Base-by-base conservation (phyloP, 2,888 invertebrate genomes). In the Callimorpha dominula region DNA sequence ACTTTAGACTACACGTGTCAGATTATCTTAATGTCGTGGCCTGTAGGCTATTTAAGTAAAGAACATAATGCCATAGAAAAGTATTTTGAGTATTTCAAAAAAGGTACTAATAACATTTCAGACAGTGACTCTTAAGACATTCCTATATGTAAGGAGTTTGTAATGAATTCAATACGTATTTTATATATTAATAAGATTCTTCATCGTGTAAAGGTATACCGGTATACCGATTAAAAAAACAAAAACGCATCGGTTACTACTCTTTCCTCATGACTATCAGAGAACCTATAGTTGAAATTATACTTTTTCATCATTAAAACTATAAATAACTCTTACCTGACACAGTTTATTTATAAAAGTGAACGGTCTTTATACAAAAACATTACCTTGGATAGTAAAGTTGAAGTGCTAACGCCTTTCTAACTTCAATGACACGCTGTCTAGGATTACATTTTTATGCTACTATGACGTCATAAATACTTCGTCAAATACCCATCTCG, bases 351-450 rank as follows among this genome's bases (percentile, higher is more conserved):
- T 68, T 65, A 54, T 49, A 70, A 66, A 75, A 75, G 74, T 72
- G 74, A 75, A 70, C 46, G 71, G 68, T 68, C 17, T 65, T 50
- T 17, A 68, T 70, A 54, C 49, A 77, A 81, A 80, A 68, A 72
- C 46, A 43, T 81, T 60, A 74, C 84, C 85, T 86, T 85, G 82
- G 74, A 77, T 78, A 73, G 66, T 65, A 67, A 74, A 60, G 43
- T 67, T 54, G 68, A 79, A 81, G 75, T 84, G 78, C 76, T 83
- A 83, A 70, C 81, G 76, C 85, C 85, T 88, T 84, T 88, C 88
- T 83, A 87, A 83, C 81, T 80, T 85, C 88, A 89, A 86, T 89
- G 87, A 77, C 85, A 80, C 71, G 73, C 70, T 79, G 82, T 72
- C 75, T 81, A 74, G 74, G 75, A 81, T 84, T 77, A 72, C 74